Base-by-base conservation (phyloP, 2,113 vertebrate genomes). In the Brachyhypopomus gauderio region DNA sequence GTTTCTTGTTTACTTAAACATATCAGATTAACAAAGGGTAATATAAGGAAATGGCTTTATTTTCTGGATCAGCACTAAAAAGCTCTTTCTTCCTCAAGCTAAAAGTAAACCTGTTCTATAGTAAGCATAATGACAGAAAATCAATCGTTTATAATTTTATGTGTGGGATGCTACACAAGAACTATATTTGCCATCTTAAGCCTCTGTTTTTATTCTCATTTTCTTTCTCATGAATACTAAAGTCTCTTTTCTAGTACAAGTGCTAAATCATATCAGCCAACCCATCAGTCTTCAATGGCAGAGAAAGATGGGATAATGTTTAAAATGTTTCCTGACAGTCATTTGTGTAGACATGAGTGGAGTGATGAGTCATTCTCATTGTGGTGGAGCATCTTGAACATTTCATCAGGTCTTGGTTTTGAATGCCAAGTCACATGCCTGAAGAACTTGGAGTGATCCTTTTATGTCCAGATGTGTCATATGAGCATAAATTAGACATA, bases 341-440 rank as follows among this genome's bases (percentile, higher is more conserved):
- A 5, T 59, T 84, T 36, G 20, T 79, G 76, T 63, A 34, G 48
- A 69, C 58, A 17, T 59, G 58, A 27, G 67, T 52, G 30, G 17
- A 25, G 36, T 75, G 76, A 81, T 84, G 75, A 86, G 82, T 64
- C 34, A 23, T 36, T 17, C 20, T 16, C 30, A 79, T 86, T 84
- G 38, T 80, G 56, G 84, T 86, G 78, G 56, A 71, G 36, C 27
- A 70, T 55, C 70, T 7, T 52, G 12, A 34, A 22, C 30, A 14
- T 76, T 23, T 72, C 59, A 76, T 55, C 9, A 3, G 56, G 6
- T 72, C 62, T 20, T 20, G 6, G 60, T 80, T 77, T 71, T 73
- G 23, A 2, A 45, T 22, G 63, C 11, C 20, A 30, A 77, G 8
- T 23, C 12, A 48, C 45, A 9, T 48, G 45, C 8, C 34, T 38